A percentile compares a stretch with the other conserved stretches of the same genome.
These are phyloP conservation scores for Hiodon tergisus DNA, from an alignment of 2,113 vertebrate genomes.

Conservation along the genomic window DNA sequence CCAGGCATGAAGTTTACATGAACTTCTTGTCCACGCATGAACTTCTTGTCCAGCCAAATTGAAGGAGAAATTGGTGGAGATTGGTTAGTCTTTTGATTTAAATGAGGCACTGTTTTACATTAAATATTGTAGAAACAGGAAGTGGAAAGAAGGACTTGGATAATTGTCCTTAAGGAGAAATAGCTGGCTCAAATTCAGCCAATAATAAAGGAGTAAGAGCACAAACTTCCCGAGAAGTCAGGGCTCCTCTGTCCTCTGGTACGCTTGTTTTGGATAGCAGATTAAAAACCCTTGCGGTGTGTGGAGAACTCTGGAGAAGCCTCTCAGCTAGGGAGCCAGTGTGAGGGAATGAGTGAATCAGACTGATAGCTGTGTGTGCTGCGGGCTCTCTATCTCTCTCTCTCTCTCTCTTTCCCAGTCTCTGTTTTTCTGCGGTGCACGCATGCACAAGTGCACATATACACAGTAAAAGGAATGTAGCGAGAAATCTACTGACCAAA, in stretches of 20 bases:
- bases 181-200: constrained; percentile 12
- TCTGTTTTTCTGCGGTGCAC: constrained; percentile 8
- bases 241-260: constrained; percentile 33
- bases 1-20: no score
- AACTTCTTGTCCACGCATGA: no score
- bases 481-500: constrained; percentile 67
- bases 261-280: constrained; percentile 31
- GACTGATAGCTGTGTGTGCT: constrained; percentile 29
- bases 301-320: constrained; percentile 17
- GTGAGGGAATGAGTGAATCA: constrained; percentile 18
- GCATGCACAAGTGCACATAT: background rate
- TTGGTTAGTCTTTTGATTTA: background rate
- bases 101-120: constrained; percentile 9
- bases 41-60: no score
- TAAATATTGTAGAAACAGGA: background rate
- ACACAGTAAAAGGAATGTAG: constrained; percentile 57
- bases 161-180: background rate
- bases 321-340: constrained; percentile 18
- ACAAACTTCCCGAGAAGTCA: constrained; percentile 11
- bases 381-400: constrained; percentile 16
- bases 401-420: background rate
- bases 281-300: constrained; percentile 38
- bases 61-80: no score
- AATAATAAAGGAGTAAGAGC: constrained; percentile 23
- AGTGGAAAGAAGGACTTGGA: background rate